phyloP scores from a whole-genome alignment of 2,113 vertebrate species.

The Pimephales promelas region DNA sequence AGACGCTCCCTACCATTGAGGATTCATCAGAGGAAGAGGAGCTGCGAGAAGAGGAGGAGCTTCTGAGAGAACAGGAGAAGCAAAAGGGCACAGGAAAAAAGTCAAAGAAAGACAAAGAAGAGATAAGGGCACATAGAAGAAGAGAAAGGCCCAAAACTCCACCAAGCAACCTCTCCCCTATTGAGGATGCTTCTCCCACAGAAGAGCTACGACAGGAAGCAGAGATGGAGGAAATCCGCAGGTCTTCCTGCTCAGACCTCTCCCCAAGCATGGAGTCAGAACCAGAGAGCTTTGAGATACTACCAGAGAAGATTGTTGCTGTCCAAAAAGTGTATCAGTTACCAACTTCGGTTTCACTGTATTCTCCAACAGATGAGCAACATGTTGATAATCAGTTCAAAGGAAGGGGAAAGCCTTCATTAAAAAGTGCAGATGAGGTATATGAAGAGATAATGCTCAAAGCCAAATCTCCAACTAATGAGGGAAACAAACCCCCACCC shows the following conservation, averaged over 20 bases:
- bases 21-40: constrained; percentile 99
- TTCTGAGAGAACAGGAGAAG: constrained; percentile 93
- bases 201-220: constrained; percentile 95
- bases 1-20: constrained; percentile 93
- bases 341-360: constrained; percentile 88
- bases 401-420: constrained; percentile 73
- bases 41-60: constrained; percentile 91
- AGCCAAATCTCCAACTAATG: constrained; percentile 80
- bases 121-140: constrained; percentile 90
- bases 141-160: constrained; percentile 91
- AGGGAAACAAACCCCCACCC: constrained; percentile 79
- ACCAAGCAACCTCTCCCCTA: constrained; percentile 95
- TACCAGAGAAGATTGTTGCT: constrained; percentile 89
- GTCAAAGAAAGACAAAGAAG: constrained; percentile 97
- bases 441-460: constrained; percentile 94
- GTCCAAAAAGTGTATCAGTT: constrained; percentile 94
- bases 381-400: constrained; percentile 65
- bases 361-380: constrained; percentile 90
- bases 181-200: constrained; percentile 96
- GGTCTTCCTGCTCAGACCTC: constrained; percentile 97
- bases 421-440: constrained; percentile 91
- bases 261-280: constrained; percentile 97
- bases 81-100: constrained; percentile 93
- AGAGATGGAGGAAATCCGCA: constrained; percentile 96
- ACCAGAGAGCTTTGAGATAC: constrained; percentile 92